Evolutionary conservation across 2,888 invertebrate species (phyloP).

Genomic region (Alsophila aescularia): DNA sequence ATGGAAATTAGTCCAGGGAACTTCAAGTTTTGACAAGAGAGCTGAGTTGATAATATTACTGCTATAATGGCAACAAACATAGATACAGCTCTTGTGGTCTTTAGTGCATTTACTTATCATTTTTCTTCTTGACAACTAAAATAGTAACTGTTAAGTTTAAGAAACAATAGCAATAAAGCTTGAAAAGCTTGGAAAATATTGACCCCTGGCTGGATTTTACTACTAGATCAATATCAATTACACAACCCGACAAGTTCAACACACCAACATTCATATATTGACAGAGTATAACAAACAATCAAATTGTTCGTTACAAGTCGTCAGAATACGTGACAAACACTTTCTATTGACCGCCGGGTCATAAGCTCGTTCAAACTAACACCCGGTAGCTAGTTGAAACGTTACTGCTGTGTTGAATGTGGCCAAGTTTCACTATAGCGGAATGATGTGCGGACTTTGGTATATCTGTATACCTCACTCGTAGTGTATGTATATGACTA

Average conservation of each 20-base stretch:
- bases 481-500: not conserved
- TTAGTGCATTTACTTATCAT: too few relatives aligned
- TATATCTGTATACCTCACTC: conserved; percentile 20
- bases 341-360: not conserved
- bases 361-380: conserved; percentile 12
- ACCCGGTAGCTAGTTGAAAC: conserved; percentile 20
- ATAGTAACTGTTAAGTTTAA: too few relatives aligned
- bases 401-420: conserved; percentile 26
- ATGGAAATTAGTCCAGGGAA: too few relatives aligned
- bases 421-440: conserved; percentile 7
- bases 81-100: too few relatives aligned
- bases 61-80: too few relatives aligned
- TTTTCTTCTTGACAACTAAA: too few relatives aligned
- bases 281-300: not conserved
- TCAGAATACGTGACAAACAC: not conserved
- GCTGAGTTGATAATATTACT: too few relatives aligned
- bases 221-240: too few relatives aligned
- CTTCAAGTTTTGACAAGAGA: too few relatives aligned
- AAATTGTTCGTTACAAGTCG: not conserved
- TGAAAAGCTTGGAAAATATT: too few relatives aligned
- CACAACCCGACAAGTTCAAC: not conserved
- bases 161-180: too few relatives aligned
- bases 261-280: not conserved
- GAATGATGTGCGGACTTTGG: conserved; percentile 18
- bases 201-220: too few relatives aligned